Percentiles rank a stretch among this genome's conserved stretches.
Evolutionary conservation across 2,797 vertebrate species (phyloP).

Genomic region (Mergus octosetaceus): DNA sequence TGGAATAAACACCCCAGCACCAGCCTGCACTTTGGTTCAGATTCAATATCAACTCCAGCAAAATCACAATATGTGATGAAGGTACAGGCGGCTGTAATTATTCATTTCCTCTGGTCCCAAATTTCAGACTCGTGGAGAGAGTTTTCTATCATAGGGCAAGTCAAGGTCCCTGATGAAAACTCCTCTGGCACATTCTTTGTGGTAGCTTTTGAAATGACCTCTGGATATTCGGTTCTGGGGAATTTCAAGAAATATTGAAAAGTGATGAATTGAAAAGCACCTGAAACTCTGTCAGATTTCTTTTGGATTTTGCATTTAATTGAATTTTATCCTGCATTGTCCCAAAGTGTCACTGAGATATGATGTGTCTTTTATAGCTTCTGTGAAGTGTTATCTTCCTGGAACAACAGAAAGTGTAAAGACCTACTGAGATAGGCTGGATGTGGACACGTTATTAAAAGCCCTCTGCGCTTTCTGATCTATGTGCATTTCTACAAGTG

Average conservation of each 20-base stretch:
- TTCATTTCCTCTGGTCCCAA: neutral
- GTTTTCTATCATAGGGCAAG: neutral
- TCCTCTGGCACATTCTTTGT: neutral
- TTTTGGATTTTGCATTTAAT: conserved; percentile 37
- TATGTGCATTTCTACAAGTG: neutral
- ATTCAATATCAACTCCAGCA: neutral
- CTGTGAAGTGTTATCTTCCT: neutral
- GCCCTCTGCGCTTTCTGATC: neutral
- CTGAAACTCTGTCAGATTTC: neutral
- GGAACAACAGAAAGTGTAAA: neutral
- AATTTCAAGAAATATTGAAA: conserved; percentile 45
- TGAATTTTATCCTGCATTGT: conserved; percentile 41
- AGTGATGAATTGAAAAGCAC: conserved; percentile 12
- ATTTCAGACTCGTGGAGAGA: neutral
- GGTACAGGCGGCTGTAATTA: neutral
- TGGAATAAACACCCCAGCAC: neutral
- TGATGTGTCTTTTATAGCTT: conserved; percentile 14
- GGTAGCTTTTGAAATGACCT: neutral
- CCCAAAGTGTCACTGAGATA: conserved; percentile 17
- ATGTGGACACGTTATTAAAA: neutral
- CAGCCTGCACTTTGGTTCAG: neutral
- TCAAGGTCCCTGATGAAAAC: neutral
- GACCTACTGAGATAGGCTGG: neutral
- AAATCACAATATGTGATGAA: neutral
- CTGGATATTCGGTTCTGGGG: conserved; percentile 25